phyloP scores from a whole-genome alignment of 2,797 vertebrate species.

The Karalla daura region DNA sequence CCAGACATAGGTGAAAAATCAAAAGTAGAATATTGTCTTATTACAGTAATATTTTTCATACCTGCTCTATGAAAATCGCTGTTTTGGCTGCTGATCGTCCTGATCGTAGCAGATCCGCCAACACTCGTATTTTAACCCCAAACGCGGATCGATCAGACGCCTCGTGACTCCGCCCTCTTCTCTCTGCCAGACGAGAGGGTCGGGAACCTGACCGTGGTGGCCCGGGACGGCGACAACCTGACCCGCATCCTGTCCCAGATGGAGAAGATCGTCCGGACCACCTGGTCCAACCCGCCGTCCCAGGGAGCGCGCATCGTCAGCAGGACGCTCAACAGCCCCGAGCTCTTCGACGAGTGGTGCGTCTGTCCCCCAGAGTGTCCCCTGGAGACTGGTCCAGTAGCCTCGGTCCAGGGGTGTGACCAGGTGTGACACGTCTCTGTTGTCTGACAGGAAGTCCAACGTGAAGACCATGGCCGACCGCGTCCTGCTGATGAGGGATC shows the following conservation, averaged over 20 bases:
- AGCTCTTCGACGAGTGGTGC: conserved; percentile 94
- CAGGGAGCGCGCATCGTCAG: conserved; percentile 94
- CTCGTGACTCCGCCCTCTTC: too few species aligned
- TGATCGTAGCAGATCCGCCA: too few species aligned
- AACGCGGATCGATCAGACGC: too few species aligned
- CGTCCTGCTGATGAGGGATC: conserved; percentile 92
- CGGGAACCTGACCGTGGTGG: conserved; percentile 93
- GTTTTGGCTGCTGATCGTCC: too few species aligned
- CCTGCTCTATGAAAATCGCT: too few species aligned
- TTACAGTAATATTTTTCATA: too few species aligned
- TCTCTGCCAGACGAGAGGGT: conserved; percentile 90
- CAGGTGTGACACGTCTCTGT: too few species aligned
- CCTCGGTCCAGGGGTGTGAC: too few species aligned
- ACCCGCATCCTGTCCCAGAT: conserved; percentile 92
- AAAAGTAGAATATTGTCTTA: too few species aligned
- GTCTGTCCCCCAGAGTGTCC: neutral
- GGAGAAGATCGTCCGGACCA: conserved; percentile 96
- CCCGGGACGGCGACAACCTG: conserved; percentile 87
- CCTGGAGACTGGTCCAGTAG: neutral
- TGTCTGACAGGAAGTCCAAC: conserved; percentile 87
- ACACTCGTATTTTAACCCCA: too few species aligned
- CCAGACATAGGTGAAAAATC: neutral
- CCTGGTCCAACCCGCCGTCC: conserved; percentile 97
- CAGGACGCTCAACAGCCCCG: conserved; percentile 87
- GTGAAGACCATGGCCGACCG: conserved; percentile 98